phyloP scores from a whole-genome alignment of 1,140 invertebrate species.

The Calliphora vicina region DNA sequence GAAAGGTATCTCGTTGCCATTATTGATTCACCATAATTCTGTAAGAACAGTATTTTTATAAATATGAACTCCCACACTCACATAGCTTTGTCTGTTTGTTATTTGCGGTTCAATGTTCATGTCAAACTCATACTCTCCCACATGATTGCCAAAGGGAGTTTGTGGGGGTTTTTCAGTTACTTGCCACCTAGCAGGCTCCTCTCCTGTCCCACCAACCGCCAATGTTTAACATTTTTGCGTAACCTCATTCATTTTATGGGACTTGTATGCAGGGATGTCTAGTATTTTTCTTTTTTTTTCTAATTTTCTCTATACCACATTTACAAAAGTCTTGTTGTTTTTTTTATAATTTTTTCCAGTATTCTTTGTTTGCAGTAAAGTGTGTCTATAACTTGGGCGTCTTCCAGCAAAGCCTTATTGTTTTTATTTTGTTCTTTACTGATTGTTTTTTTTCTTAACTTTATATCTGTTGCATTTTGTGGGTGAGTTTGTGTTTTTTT shows the following conservation, averaged over 20 bases:
- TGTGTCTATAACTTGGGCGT: neutral
- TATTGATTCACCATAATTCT: too few species aligned
- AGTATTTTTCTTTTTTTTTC: too few species aligned
- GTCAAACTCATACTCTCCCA: neutral
- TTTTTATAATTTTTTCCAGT: too few species aligned
- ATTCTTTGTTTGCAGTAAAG: neutral
- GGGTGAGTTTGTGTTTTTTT: too few species aligned
- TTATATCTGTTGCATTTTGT: neutral
- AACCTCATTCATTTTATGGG: neutral
- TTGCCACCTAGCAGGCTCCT: neutral
- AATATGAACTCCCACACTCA: too few species aligned
- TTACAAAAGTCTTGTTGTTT: neutral
- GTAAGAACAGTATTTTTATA: too few species aligned
- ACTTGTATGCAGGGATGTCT: neutral
- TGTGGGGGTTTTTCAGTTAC: too few species aligned
- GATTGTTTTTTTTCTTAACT: neutral
- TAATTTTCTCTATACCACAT: neutral
- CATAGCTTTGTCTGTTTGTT: too few species aligned
- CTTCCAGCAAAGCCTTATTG: neutral
- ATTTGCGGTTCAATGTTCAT: conserved; percentile 12
- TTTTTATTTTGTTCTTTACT: neutral
- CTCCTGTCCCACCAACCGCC: neutral
- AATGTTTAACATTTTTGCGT: neutral
- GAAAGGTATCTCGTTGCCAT: too few species aligned
- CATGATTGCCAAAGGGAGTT: too few species aligned